Base-by-base conservation (phyloP, 2,797 vertebrate species). In the Sebastes dallii region DNA sequence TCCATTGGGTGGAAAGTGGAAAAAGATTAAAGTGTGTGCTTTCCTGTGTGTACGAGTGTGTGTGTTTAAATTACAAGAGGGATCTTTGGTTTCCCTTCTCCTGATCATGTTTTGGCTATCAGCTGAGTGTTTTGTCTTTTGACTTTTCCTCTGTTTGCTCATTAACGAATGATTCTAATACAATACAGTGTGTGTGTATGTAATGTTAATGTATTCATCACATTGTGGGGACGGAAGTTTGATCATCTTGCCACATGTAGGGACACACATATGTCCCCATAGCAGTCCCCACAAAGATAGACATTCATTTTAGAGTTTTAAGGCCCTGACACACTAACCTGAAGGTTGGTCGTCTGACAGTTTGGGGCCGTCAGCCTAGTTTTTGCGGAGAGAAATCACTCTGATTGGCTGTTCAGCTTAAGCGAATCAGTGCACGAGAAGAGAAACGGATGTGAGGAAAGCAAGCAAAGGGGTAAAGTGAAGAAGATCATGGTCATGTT, bases 61-160 rank as follows among this genome's bases (percentile, higher is more conserved):
- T 78, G 58, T 30, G 58, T 86, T 69, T 77, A 29, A 67, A 42
- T 77, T 80, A 70, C 60, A 66, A 59, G 56, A 81, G 58, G 32
- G 71, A 55, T 84, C 70, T 62, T 59, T 25, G 34, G 69, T 83
- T 90, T 93, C 84, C 72, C 22, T 66, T 81, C 72, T 73, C 65
- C 32, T 54, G 71, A 39, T 72, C 67, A 72, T 93, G 92, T 94
- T 92, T 89, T 93, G 90, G 34, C 89, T 92, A 85, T 88, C 77
- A 72, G 66, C 56, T 64, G 70, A 54, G 24, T 91, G 91, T 94
- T 94, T 88, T 91, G 91, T 89, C 89, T 94, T 78, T 88, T 71
- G 75, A 74, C 75, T 78, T 82, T 71, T 83, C 84, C 87, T 77
- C 72, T 62, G 36, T 86, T 73, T 6, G 25, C 69, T 85, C 56